phyloP scores from a whole-genome alignment of 2,113 vertebrate species.

The Scartelaos histophorus region DNA sequence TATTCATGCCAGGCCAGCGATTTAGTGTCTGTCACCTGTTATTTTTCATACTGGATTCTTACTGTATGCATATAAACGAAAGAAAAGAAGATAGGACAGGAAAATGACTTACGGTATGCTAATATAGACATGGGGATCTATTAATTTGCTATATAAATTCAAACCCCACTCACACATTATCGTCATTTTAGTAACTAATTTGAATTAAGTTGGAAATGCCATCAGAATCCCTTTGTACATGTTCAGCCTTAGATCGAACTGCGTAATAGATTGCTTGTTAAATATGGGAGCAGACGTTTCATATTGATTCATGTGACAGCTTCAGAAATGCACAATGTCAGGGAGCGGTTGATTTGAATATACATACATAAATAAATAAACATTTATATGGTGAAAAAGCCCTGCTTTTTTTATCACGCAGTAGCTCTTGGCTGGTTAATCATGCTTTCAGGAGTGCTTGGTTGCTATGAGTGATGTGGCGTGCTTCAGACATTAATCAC shows the following conservation, averaged over 20 bases:
- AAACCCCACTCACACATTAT: constrained; percentile 31
- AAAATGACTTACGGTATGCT: constrained; percentile 17
- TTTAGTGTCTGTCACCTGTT: background rate
- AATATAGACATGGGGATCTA: constrained; percentile 22
- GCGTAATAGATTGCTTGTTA: constrained; percentile 37
- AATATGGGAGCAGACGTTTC: constrained; percentile 32
- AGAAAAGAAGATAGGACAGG: background rate
- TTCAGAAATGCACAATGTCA: constrained; percentile 5
- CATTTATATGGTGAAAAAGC: constrained; percentile 19
- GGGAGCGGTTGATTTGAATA: constrained; percentile 21
- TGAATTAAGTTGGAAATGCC: constrained; percentile 40
- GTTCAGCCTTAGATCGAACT: constrained; percentile 24
- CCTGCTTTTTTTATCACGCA: constrained; percentile 46
- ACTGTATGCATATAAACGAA: background rate
- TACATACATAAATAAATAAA: constrained; percentile 57
- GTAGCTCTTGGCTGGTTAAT: constrained; percentile 21
- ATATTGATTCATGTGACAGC: constrained; percentile 40
- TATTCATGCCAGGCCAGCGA: too few relatives aligned
- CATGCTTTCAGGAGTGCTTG: background rate
- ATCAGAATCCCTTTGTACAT: constrained; percentile 25
- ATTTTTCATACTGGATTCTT: background rate
- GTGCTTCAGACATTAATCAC: constrained; percentile 28
- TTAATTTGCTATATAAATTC: constrained; percentile 43
- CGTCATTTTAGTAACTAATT: constrained; percentile 36
- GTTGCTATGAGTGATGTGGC: background rate